Evolutionary conservation across 2,797 vertebrate species (phyloP).

Genomic region (Sebastes diaconus): DNA sequence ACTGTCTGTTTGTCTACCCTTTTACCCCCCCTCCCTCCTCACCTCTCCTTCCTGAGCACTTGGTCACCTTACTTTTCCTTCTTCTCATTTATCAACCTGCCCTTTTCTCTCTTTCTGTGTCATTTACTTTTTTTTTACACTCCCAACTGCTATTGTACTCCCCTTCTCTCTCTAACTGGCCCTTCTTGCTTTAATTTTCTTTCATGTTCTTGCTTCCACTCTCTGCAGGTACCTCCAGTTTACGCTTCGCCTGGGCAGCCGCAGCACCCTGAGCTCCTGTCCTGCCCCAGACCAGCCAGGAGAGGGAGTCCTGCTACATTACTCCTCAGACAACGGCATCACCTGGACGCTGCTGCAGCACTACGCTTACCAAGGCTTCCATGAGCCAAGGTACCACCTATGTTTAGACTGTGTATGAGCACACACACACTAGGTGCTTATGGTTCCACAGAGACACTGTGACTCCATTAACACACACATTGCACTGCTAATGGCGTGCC

Average conservation of each 20-base stretch:
- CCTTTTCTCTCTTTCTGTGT: conserved; percentile 9
- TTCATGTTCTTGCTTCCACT: not conserved
- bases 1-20: conserved; percentile 52
- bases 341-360: conserved; percentile 98
- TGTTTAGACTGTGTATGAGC: not conserved
- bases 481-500: conserved; percentile 43
- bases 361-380: conserved; percentile 95
- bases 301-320: conserved; percentile 95
- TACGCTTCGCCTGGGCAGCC: conserved; percentile 93
- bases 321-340: conserved; percentile 95
- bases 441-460: conserved; percentile 17
- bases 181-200: not conserved
- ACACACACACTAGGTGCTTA: not conserved
- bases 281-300: conserved; percentile 95
- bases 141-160: not conserved
- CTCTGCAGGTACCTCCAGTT: conserved; percentile 93
- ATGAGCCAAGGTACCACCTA: conserved; percentile 90
- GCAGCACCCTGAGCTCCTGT: conserved; percentile 94
- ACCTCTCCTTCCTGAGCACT: conserved; percentile 14
- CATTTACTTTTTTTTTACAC: not conserved
- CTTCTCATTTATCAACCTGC: conserved; percentile 37
- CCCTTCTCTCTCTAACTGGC: not conserved
- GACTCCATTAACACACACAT: conserved; percentile 49
- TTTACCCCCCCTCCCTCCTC: not conserved
- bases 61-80: conserved; percentile 31